These are phyloP conservation scores for Cyclophora albipunctata DNA, from an alignment of 2,888 invertebrate genomes.

Conservation along the genomic window DNA sequence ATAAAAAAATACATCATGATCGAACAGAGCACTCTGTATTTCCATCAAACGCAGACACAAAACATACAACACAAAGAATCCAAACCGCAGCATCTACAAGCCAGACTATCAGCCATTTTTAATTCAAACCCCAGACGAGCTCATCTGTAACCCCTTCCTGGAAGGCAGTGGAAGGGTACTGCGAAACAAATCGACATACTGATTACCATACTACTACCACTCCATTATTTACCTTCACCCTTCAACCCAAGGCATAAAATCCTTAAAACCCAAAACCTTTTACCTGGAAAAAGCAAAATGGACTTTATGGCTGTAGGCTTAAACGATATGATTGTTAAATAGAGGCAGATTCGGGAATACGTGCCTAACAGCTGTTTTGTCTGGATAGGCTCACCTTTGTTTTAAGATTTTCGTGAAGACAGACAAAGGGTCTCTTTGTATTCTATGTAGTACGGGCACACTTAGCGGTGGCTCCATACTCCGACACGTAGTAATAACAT, in stretches of 20 bases:
- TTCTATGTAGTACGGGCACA: constrained; percentile 12
- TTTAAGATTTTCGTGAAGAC: constrained; percentile 44
- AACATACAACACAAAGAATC: neutral
- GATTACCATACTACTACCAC: neutral
- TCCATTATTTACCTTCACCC: constrained; percentile 2
- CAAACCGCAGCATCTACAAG: neutral
- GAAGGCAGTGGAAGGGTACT: constrained; percentile 25
- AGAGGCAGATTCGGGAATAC: constrained; percentile 23
- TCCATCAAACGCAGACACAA: neutral
- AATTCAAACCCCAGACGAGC: constrained; percentile 48
- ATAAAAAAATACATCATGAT: no score
- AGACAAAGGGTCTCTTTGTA: constrained; percentile 28
- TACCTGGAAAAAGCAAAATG: neutral
- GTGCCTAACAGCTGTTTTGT: constrained; percentile 63
- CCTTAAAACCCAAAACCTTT: neutral
- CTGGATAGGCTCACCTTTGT: constrained; percentile 41
- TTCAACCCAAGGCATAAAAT: constrained; percentile 1
- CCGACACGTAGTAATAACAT: no score
- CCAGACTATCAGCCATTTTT: constrained; percentile 22
- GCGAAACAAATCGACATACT: constrained; percentile 7
- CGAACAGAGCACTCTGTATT: no score
- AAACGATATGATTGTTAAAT: constrained; percentile 2
- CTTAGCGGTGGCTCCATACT: no score
- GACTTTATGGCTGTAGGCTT: neutral
- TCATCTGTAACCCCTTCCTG: constrained; percentile 27